Base-by-base conservation (phyloP, 2,113 vertebrate genomes). In the Hippocampus guttulatus region DNA sequence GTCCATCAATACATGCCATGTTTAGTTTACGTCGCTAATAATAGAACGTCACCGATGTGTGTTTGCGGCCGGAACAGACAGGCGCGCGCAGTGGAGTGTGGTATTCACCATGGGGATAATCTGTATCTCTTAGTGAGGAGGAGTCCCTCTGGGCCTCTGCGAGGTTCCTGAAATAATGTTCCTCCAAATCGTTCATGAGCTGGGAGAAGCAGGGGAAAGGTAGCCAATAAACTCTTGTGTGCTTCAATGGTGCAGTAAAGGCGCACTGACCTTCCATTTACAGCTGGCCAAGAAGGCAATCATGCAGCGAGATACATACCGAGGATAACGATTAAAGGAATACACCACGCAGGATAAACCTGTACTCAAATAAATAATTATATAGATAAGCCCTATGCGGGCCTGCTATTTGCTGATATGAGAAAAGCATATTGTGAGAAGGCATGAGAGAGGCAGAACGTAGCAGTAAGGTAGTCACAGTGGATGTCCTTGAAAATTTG, bases 21-120 rank as follows among this genome's bases (percentile, higher is more conserved):
- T 88, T 87, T 75, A 75, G 78, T 77, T 82, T 64, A 68, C 65
- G 52, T 65, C 1, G 18, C 84, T 75, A 84, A 81, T 80, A 88
- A 85, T 79, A 84, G 78, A 79, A 69, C n/a, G 43, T 66, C 64
- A 75, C 64, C 0, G 21, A 45, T 68, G 72, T 69, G 1, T 83
- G 63, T 71, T 71, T 80, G 66, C 70, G 77, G 79, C 78, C 49
- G 73, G 11, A 84, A 77, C 25, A 43, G 80, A 43, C 51, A 33
- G 72, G 52, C 76, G 41, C 69, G 64, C 33, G 66, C 5, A 0
- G 62, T 68, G 45, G 47, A 71, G 77, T 69, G 61, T 80, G 71
- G 68, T 68, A 81, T 74, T 80, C 72, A 80, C 65, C 75, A 40
- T 51, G 61, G 9, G 68, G 81, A 65, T 84, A 78, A 86, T 84